Evolutionary conservation across 2,797 vertebrate genomes (phyloP).

Genomic region (Epinephelus malabaricus): DNA sequence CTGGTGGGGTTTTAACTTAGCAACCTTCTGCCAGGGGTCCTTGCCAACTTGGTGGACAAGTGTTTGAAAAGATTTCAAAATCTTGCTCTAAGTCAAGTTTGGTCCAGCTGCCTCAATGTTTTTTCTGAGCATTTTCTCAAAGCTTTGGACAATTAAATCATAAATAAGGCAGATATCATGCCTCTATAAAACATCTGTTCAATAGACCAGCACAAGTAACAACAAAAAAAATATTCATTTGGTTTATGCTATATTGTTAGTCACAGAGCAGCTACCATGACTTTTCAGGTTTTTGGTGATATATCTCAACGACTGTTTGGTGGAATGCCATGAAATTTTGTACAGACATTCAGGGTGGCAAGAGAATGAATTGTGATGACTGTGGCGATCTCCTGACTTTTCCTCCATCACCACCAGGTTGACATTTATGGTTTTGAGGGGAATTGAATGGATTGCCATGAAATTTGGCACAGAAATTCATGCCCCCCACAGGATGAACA

Average conservation of each 20-base stretch:
- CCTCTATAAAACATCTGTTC: background rate
- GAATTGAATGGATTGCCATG: no score
- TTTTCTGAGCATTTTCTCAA: background rate
- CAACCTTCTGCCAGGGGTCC: background rate
- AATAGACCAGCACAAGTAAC: background rate
- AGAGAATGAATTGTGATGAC: background rate
- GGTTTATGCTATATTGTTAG: background rate
- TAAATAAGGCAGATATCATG: background rate
- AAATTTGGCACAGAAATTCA: no score
- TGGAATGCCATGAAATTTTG: background rate
- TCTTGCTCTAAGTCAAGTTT: background rate
- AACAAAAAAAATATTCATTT: background rate
- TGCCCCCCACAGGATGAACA: no score
- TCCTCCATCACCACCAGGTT: background rate
- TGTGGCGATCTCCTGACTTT: background rate
- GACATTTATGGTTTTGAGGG: no score
- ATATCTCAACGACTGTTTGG: no score
- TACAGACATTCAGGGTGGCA: background rate
- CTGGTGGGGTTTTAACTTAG: background rate
- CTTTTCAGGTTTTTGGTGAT: no score
- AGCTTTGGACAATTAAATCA: background rate
- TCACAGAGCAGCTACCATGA: no score
- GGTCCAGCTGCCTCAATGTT: background rate
- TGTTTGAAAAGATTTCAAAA: background rate
- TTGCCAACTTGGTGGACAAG: background rate